Evolutionary conservation across 2,113 vertebrate species (phyloP), one percentile per base, ranked within the genome.

Genomic region (Pelobates fuscus): DNA sequence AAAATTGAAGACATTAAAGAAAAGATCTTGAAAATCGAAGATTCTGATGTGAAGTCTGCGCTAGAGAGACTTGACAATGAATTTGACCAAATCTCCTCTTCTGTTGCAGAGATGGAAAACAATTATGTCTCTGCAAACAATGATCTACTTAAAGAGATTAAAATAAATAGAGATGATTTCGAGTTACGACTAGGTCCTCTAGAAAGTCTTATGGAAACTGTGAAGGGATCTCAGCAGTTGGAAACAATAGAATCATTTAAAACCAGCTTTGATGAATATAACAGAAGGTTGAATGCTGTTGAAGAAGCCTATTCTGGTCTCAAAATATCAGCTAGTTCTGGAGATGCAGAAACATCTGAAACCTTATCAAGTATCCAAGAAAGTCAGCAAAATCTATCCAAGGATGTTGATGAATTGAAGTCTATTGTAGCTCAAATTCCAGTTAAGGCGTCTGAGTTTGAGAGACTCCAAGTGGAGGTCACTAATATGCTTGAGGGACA

Each of bases 1-100:
- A 89, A 89, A 2, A 62, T 92, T 8, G 90, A 91, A n/a, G 82
- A 80, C 44, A 89, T 98, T 60, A 90, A 81, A 18, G 79, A 91
- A 81, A 88, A 92, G 15, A 70, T 96, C 30, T 81, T 90, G 7
- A 79, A 37, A 30, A 78, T 88, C 0, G 92, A 95, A 82, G 79
- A 82, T 18, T 80, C 74, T 1, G 73, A 93, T 44, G 67, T 96
- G 24, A 88, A 85, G 0, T 83, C 84, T 67, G 88, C 89, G 75
- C 78, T 92, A 64, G 75, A 80, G 78, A 83, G 77, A n/a, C 84
- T 94, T 0, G 80, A 87, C 73, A 86, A 85, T 52, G 80, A 85
- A 54, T 78, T 94, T 25, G 78, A 77, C 66, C 87, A 86, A 73
- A 80, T 91, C 3, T 82, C 82, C 7, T 69, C 79, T 0, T 58